Conservation (phyloP, 2,797 vertebrate genomes). For the Fistularia commersonii region DNA sequence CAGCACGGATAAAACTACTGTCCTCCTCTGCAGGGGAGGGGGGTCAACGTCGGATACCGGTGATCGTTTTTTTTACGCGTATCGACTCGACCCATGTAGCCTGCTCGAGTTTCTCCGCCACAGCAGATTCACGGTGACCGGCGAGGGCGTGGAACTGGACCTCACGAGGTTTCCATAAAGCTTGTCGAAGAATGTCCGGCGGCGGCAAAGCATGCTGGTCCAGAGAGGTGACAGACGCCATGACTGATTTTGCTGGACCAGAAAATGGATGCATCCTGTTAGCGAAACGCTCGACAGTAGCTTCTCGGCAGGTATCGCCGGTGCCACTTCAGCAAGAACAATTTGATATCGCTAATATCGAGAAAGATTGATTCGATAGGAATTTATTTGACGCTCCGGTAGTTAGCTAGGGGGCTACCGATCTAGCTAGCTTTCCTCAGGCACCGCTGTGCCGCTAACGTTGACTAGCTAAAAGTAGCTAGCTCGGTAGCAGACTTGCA, state of each 20-base stretch:
- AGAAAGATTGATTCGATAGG: background rate
- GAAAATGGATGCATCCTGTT: conserved; percentile 63
- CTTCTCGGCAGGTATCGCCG: background rate
- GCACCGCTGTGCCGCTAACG: conserved; percentile 26
- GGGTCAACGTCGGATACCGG: no score
- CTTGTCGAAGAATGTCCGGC: background rate
- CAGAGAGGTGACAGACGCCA: conserved; percentile 48
- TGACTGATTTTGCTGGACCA: conserved; percentile 42
- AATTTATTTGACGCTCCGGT: background rate
- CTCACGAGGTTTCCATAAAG: no score
- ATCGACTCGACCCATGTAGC: no score
- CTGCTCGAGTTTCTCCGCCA: no score
- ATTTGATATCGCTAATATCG: background rate
- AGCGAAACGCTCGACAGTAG: background rate
- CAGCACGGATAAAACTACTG: no score
- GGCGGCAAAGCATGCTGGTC: conserved; percentile 53
- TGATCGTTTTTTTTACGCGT: no score
- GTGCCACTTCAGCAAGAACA: background rate
- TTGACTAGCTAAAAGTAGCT: conserved; percentile 35
- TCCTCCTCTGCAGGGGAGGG: no score
- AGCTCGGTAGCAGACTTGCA: background rate
- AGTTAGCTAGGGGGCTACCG: conserved; percentile 9
- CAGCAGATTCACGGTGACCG: no score
- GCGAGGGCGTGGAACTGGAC: no score
- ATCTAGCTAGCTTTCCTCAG: background rate